Evolutionary conservation across 2,797 vertebrate genomes (phyloP).

Genomic region (Lutjanus argentimaculatus): DNA sequence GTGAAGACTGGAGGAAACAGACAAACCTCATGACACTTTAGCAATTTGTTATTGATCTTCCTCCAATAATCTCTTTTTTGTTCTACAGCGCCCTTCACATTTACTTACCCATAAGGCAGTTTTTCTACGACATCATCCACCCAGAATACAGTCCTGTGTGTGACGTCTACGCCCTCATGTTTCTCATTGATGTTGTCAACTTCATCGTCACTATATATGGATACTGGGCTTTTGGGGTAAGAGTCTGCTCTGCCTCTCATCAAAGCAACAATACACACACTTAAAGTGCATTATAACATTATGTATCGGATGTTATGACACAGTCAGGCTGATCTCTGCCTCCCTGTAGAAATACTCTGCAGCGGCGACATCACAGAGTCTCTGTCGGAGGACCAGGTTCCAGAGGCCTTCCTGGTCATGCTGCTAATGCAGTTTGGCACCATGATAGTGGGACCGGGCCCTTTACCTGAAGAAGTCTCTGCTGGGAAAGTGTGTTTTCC

Average conservation of each 20-base stretch:
- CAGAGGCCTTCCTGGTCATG: conserved; percentile 88
- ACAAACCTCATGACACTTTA: background rate
- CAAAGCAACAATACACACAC: background rate
- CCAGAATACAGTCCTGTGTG: conserved; percentile 88
- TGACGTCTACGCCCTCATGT: conserved; percentile 86
- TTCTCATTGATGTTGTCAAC: conserved; percentile 86
- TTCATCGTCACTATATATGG: conserved; percentile 88
- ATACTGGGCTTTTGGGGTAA: conserved; percentile 88
- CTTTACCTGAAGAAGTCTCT: conserved; percentile 88
- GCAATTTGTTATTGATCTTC: background rate
- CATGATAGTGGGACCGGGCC: conserved; percentile 87
- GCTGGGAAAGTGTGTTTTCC: conserved; percentile 87
- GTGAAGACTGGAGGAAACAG: background rate
- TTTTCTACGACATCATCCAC: conserved; percentile 91
- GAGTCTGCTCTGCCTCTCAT: conserved; percentile 21
- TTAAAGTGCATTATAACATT: background rate
- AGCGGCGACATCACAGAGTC: conserved; percentile 84
- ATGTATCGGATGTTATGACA: background rate
- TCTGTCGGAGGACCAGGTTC: conserved; percentile 89
- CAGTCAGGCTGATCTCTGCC: background rate
- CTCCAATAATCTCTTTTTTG: background rate
- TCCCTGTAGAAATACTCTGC: conserved; percentile 84
- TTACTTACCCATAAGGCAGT: conserved; percentile 86
- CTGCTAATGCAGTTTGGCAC: conserved; percentile 88
- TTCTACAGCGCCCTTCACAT: conserved; percentile 83